These are phyloP conservation scores for Heterodera filipjevi DNA, from an alignment of 2,888 invertebrate species.

Conservation along the genomic window DNA sequence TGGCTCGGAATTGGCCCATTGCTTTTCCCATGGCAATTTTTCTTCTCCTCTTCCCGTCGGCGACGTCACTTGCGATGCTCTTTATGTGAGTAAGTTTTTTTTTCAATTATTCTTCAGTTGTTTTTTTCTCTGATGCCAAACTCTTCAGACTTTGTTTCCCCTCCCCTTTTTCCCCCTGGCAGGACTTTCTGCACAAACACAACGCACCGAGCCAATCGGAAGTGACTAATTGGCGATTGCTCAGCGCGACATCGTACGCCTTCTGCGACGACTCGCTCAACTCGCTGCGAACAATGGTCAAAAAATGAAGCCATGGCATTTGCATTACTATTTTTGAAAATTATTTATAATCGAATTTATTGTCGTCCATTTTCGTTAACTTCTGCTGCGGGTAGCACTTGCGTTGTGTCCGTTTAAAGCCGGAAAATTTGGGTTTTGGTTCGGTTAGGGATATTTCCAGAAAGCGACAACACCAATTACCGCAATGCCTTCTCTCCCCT, in stretches of 20 bases:
- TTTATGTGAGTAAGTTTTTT: slow-evolving; percentile 28
- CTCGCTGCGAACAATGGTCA: slow-evolving; percentile 42
- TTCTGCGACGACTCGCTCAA: slow-evolving; percentile 58
- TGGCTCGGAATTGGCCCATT: slow-evolving; percentile 29
- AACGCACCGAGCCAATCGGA: slow-evolving; percentile 37
- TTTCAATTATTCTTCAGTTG: too few species aligned
- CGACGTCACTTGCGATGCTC: slow-evolving; percentile 21
- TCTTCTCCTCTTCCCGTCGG: neutral
- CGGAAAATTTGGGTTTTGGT: too few species aligned
- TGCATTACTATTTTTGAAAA: neutral
- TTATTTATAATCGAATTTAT: neutral
- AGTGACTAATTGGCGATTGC: slow-evolving; percentile 36
- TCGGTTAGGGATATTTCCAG: too few species aligned
- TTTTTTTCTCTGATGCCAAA: too few species aligned
- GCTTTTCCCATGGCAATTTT: slow-evolving; percentile 1
- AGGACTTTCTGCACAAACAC: slow-evolving; percentile 33
- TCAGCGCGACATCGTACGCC: slow-evolving; percentile 52
- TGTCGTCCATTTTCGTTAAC: too few species aligned
- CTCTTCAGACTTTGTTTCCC: neutral
- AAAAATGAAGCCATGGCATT: neutral
- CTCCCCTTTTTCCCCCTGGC: neutral
- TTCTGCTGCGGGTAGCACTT: too few species aligned
- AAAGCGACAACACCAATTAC: too few species aligned
- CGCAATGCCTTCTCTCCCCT: slow-evolving; percentile 3
- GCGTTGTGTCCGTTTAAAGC: too few species aligned